A percentile compares a stretch with the other conserved stretches of the same genome.
Conservation (phyloP, 2,797 vertebrate species). For the Glossophaga mutica region DNA sequence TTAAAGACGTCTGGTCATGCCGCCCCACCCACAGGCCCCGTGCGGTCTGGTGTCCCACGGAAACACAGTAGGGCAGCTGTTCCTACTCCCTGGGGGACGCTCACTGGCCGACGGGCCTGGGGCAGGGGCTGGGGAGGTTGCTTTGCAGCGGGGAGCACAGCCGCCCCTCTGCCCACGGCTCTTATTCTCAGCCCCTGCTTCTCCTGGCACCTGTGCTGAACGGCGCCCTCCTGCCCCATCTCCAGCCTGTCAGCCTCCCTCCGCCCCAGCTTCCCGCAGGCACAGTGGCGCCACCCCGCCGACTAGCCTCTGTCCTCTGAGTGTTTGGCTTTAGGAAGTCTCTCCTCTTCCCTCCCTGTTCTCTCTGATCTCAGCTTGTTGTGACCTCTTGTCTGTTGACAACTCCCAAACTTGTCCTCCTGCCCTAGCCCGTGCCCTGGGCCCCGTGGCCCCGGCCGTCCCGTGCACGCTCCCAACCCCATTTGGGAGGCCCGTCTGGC, state of each 20-base stretch:
- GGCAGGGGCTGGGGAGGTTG: not conserved
- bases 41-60: not conserved
- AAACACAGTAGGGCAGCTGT: not conserved
- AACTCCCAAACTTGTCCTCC: not conserved
- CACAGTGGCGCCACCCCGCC: not conserved
- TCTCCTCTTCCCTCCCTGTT: not conserved
- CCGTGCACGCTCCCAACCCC: not conserved
- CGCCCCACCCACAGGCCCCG: not conserved
- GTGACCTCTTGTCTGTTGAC: not conserved
- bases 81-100: accelerated
- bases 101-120: not conserved
- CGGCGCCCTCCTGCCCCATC: not conserved
- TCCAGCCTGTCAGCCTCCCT: not conserved
- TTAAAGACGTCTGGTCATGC: not conserved
- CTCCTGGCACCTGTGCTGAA: not conserved
- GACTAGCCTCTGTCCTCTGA: too few relatives aligned
- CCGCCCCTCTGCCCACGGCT: not conserved
- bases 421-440: not conserved
- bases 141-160: too few relatives aligned
- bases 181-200: not conserved
- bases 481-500: not conserved
- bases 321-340: too few relatives aligned
- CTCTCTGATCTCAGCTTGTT: not conserved
- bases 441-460: not conserved
- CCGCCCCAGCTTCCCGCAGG: not conserved